Conservation (phyloP, 1,140 invertebrate genomes). For the Cataglyphis hispanica region DNA sequence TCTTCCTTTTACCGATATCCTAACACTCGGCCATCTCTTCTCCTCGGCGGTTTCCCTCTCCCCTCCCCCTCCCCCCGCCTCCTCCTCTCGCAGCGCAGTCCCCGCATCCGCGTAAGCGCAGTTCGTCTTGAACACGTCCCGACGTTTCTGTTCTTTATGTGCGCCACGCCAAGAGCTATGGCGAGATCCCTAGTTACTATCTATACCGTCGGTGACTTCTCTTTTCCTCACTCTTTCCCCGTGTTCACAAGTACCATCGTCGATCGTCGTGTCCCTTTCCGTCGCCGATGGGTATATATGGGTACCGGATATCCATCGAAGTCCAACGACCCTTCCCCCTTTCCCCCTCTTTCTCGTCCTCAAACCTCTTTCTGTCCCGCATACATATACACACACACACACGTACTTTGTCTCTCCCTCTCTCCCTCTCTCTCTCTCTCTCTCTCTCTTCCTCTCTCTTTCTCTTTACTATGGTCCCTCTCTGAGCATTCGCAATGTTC, state of each 20-base stretch:
- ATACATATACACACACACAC: background rate
- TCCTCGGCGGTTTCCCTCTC: conserved; percentile 7
- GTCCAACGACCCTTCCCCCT: conserved; percentile 41
- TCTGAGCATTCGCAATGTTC: conserved; percentile 37
- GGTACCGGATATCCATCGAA: conserved; percentile 63
- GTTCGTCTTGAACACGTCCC: conserved; percentile 82
- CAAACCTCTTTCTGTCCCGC: background rate
- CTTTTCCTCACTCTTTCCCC: conserved; percentile 37
- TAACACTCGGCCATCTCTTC: conserved; percentile 32
- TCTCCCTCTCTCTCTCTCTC: background rate
- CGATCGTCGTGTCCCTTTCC: conserved; percentile 59
- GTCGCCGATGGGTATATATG: conserved; percentile 60
- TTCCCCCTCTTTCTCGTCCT: background rate
- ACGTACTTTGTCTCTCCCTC: background rate
- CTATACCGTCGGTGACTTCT: conserved; percentile 71
- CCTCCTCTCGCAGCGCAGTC: conserved; percentile 74
- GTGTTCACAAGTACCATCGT: conserved; percentile 44
- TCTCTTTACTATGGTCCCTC: background rate
- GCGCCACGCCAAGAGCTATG: conserved; percentile 78
- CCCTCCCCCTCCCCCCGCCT: conserved; percentile 50
- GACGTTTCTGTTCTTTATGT: conserved; percentile 83
- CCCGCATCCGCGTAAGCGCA: conserved; percentile 81
- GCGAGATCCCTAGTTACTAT: conserved; percentile 77
- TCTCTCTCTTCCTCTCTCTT: background rate
- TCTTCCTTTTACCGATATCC: conserved; percentile 56